Evolutionary conservation across 1,140 invertebrate species (phyloP).

Genomic region (Himalopsyche phryganea): DNA sequence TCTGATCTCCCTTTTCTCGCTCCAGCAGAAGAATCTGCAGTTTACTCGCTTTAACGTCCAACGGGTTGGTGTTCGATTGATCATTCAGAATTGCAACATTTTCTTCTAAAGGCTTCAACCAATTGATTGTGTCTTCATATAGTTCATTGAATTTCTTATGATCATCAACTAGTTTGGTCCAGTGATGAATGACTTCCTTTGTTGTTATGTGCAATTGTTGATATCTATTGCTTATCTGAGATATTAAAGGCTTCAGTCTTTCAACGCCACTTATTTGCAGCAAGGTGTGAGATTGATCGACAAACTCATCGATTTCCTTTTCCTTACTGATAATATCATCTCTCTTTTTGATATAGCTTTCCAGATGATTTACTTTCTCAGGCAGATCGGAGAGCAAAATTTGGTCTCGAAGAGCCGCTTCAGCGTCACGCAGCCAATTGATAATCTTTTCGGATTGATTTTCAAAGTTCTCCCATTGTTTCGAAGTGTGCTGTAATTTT

Average conservation of each 20-base stretch:
- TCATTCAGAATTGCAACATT: conserved; percentile 65
- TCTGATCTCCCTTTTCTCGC: conserved; percentile 77
- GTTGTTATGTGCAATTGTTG: conserved; percentile 77
- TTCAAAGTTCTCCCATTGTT: conserved; percentile 88
- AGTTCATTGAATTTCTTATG: conserved; percentile 79
- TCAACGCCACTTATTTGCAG: conserved; percentile 81
- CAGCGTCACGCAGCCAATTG: conserved; percentile 81
- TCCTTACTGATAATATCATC: conserved; percentile 74
- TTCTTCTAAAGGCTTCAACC: conserved; percentile 74
- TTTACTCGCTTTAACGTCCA: conserved; percentile 53
- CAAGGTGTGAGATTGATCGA: conserved; percentile 84
- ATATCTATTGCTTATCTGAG: conserved; percentile 86
- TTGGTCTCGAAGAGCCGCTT: conserved; percentile 81
- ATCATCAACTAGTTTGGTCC: conserved; percentile 80
- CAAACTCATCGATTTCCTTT: conserved; percentile 80
- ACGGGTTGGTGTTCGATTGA: conserved; percentile 54
- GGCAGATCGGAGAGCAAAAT: conserved; percentile 73
- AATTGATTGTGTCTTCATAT: conserved; percentile 69
- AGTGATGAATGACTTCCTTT: conserved; percentile 85
- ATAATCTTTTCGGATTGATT: conserved; percentile 71
- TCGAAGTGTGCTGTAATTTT: conserved; percentile 69
- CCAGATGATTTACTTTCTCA: conserved; percentile 77
- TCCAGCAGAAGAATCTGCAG: conserved; percentile 77
- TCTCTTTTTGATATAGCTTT: conserved; percentile 68
- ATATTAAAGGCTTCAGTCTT: conserved; percentile 80